Conservation (phyloP, 1,140 invertebrate genomes). For the Metaphire vulgaris region DNA sequence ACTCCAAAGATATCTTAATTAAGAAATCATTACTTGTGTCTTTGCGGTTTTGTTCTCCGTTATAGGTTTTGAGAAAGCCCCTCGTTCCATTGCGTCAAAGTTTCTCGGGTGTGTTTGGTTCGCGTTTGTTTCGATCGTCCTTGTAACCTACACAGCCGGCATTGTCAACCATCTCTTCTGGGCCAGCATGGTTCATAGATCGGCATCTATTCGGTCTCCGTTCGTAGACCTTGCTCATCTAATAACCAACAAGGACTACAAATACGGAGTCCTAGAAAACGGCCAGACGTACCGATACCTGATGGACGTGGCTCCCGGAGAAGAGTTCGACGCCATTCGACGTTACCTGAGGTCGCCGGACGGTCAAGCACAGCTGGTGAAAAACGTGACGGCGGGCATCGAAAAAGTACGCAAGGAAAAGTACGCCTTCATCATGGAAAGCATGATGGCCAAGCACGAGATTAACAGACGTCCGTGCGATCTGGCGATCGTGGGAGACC, state of each 20-base stretch:
- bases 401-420: background rate
- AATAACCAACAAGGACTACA: background rate
- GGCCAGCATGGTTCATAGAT: background rate
- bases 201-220: background rate
- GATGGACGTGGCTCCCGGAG: background rate
- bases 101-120: background rate
- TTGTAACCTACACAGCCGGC: background rate
- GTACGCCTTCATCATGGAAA: background rate
- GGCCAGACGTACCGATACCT: background rate
- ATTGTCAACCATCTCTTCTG: background rate
- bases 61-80: background rate
- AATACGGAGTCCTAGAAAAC: background rate
- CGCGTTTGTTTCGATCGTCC: background rate
- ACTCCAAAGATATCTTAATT: no score
- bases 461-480: background rate
- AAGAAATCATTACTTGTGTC: no score
- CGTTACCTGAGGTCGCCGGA: background rate
- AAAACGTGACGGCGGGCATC: background rate
- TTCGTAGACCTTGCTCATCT: background rate
- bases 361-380: background rate
- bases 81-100: background rate
- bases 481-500: background rate
- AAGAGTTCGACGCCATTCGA: background rate
- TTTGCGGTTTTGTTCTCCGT: no score
- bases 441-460: constrained; percentile 1